phyloP scores from a whole-genome alignment of 92 coral and sea anemone species.

The Epizoanthus stellaris region DNA sequence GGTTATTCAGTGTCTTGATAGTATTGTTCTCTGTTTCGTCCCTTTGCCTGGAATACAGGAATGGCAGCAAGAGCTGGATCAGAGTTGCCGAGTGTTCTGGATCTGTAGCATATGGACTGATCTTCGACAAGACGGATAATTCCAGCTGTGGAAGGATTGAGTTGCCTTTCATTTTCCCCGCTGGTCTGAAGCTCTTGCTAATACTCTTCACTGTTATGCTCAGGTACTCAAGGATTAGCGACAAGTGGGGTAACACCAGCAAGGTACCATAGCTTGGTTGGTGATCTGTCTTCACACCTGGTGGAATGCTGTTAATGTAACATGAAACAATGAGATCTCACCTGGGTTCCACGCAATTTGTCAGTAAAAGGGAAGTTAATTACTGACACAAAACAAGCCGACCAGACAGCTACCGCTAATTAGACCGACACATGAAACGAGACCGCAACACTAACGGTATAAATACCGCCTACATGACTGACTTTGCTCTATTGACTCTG shows the following conservation, averaged over 20 bases:
- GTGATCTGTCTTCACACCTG: background rate
- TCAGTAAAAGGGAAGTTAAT: too few relatives aligned
- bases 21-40: conserved; percentile 82
- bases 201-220: conserved; percentile 73
- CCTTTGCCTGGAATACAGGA: conserved; percentile 67
- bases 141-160: conserved; percentile 82
- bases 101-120: conserved; percentile 86
- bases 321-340: background rate
- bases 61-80: conserved; percentile 74
- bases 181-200: conserved; percentile 54
- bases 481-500: too few relatives aligned
- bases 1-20: conserved; percentile 69
- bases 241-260: conserved; percentile 78
- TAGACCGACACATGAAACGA: too few relatives aligned
- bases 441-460: too few relatives aligned
- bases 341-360: too few relatives aligned
- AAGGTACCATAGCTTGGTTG: conserved; percentile 61
- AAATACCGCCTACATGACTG: too few relatives aligned
- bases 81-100: conserved; percentile 76
- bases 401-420: too few relatives aligned
- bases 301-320: conserved; percentile 15
- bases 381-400: too few relatives aligned
- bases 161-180: conserved; percentile 58
- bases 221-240: conserved; percentile 73
- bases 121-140: conserved; percentile 88